Evolutionary conservation across 2,797 vertebrate genomes (phyloP).

Genomic region (Calcarius lapponicus): DNA sequence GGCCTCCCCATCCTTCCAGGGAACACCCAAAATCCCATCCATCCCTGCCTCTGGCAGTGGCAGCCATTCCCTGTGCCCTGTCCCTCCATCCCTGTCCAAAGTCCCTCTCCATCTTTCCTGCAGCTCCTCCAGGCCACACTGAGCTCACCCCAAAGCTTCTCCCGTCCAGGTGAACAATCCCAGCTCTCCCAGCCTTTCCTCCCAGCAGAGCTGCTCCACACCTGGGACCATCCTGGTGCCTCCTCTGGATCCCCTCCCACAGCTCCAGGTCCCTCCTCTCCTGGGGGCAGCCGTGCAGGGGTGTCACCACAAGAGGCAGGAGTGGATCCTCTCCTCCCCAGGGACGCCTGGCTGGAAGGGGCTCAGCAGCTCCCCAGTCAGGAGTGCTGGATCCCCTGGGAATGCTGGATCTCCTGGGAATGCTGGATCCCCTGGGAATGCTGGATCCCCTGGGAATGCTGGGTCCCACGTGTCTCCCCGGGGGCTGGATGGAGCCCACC

Average conservation of each 20-base stretch:
- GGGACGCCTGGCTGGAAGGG: not conserved
- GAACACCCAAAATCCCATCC: fast-evolving
- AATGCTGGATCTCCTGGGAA: not conserved
- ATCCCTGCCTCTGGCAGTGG: not conserved
- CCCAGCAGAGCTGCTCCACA: not conserved
- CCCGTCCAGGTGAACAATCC: not conserved
- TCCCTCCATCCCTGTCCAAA: not conserved
- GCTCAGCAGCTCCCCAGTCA: not conserved
- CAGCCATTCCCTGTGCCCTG: not conserved
- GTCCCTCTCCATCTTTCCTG: not conserved
- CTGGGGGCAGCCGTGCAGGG: not conserved
- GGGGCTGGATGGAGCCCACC: not conserved
- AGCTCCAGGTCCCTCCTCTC: not conserved
- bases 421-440: too few relatives aligned
- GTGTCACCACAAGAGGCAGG: not conserved
- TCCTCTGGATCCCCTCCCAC: not conserved
- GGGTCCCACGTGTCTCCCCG: not conserved
- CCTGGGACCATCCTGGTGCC: not conserved
- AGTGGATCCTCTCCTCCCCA: not conserved
- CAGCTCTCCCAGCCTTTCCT: not conserved
- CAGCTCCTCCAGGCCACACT: fast-evolving
- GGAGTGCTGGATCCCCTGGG: fast-evolving
- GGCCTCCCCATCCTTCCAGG: not conserved
- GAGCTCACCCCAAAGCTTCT: not conserved
- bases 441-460: too few relatives aligned